Evolutionary conservation across 2,797 vertebrate species (phyloP).

Genomic region (Pantherophis alleghaniensis): DNA sequence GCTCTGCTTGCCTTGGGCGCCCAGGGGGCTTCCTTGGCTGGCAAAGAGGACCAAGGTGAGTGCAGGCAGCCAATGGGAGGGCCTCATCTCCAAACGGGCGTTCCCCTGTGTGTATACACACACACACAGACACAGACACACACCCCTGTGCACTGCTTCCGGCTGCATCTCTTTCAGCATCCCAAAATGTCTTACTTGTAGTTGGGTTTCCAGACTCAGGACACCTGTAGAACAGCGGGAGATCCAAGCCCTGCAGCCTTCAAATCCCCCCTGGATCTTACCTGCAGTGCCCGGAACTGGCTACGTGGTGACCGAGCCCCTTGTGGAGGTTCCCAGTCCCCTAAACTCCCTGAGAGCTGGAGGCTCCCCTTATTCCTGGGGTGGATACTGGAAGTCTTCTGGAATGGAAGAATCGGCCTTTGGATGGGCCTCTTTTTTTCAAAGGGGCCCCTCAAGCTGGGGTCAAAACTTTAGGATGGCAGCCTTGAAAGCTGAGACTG

Average conservation of each 20-base stretch:
- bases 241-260: not conserved
- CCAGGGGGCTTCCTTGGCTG: constrained; percentile 18
- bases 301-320: not conserved
- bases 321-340: not conserved
- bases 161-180: not conserved
- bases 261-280: too few relatives aligned
- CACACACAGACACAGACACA: not conserved
- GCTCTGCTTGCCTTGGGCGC: constrained; percentile 22
- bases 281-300: too few relatives aligned
- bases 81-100: too few relatives aligned
- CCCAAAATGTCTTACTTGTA: not conserved
- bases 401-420: not conserved
- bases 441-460: not conserved
- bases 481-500: not conserved
- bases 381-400: too few relatives aligned
- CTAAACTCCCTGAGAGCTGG: not conserved
- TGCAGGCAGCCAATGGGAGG: too few relatives aligned
- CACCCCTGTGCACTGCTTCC: not conserved
- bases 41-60: not conserved
- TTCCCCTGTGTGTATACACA: not conserved
- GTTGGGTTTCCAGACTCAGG: not conserved
- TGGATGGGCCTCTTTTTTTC: too few relatives aligned
- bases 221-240: not conserved
- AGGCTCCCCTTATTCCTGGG: not conserved
- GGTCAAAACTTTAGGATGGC: not conserved